Percentiles rank a stretch among this genome's conserved stretches.
Evolutionary conservation across 1,140 invertebrate species (phyloP).

Genomic region (Drosophila miranda): DNA sequence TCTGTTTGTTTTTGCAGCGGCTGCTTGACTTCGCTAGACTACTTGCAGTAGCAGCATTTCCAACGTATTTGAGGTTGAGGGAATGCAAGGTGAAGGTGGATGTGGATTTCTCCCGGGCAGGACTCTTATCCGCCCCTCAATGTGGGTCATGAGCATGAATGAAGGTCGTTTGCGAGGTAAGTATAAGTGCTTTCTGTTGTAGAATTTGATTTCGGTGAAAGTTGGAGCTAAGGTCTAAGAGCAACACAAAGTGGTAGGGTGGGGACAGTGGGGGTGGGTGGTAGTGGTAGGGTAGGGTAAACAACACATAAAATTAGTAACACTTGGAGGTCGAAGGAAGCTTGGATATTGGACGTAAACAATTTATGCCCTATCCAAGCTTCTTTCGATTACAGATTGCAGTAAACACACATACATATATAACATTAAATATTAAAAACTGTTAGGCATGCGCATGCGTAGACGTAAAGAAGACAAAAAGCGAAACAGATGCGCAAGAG

Average conservation of each 20-base stretch:
- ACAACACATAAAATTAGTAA: slow-evolving; percentile 30
- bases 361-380: slow-evolving; percentile 14
- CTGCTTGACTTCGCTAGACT: slow-evolving; percentile 57
- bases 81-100: slow-evolving; percentile 33
- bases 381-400: slow-evolving; percentile 5
- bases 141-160: slow-evolving; percentile 42
- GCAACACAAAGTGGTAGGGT: background rate
- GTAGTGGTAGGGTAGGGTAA: background rate
- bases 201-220: background rate
- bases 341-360: background rate
- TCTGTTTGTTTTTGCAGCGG: slow-evolving; percentile 35
- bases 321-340: slow-evolving; percentile 16
- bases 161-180: slow-evolving; percentile 11
- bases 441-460: background rate
- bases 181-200: background rate
- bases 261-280: slow-evolving; percentile 19
- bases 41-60: slow-evolving; percentile 32
- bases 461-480: slow-evolving; percentile 16
- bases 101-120: slow-evolving; percentile 2
- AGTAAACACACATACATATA: slow-evolving; percentile 27
- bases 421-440: slow-evolving; percentile 28
- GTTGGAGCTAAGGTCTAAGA: slow-evolving; percentile 2
- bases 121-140: slow-evolving; percentile 19
- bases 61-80: slow-evolving; percentile 14
- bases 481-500: slow-evolving; percentile 31